Base-by-base conservation (phyloP, 2,888 invertebrate species). In the Eutolmus rufibarbis region DNA sequence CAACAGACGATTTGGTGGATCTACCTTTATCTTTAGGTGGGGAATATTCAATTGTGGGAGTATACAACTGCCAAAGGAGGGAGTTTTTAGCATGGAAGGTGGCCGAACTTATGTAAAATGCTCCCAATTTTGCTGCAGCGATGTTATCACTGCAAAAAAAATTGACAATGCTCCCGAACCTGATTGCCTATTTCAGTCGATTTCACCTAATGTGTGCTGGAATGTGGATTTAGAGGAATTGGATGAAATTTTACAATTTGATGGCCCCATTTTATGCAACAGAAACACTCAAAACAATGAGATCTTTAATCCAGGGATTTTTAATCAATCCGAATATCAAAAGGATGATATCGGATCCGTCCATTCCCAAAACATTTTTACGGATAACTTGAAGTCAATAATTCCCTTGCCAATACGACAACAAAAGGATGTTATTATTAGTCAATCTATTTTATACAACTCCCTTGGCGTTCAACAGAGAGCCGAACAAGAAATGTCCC, bases 21-120 rank as follows among this genome's bases (percentile, higher is more conserved):
- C 31, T 91, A 56, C 89, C 91, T 3, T 76, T 92, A 4, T 89
- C 89, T 40, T 87, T 92, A 74, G 92, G 92, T 8, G 89, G 89
- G 4, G 90, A 90, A 16, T 93, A 92, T 86, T 79, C 90, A 3
- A 87, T 91, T 9, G 91, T 90, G 4, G 92, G 92, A 0, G 90
- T 91, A 85, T 92, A 90, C 74, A 90, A 91, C 57, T 90, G 90
- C 4, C 88, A 66, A 31, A 87, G 87, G 1, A 89, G 91, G 82
- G 89, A 91, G 37, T 91, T 92, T 85, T 89, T 91, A 89, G 91
- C 92, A 92, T 92, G 92, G 90, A 90, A 91, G 87, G 89, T 92
- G 89, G 90, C 78, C 88, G 89, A 89, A 87, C 88, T 87, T 16
- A 90, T 87, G 89, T 81, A 43, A 89, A 57, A 19, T 1, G 3